Evolutionary conservation across 2,113 vertebrate genomes (phyloP).

Genomic region (Triplophysa siluroides): DNA sequence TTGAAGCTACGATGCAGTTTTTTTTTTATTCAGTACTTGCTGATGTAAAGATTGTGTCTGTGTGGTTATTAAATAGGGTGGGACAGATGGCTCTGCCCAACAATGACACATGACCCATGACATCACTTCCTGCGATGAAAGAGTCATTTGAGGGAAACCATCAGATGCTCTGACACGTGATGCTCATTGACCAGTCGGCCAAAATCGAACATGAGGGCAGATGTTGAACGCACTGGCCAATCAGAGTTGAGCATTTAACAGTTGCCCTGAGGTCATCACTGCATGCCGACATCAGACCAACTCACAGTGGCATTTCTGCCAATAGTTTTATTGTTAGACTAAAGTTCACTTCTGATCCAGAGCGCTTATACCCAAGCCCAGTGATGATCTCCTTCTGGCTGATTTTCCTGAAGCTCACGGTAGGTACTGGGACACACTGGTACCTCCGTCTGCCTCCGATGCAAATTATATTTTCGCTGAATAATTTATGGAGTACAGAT

Average conservation of each 20-base stretch:
- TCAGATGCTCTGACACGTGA: not conserved
- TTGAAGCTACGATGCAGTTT: constrained; percentile 42
- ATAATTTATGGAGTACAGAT: constrained; percentile 57
- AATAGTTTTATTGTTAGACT: constrained; percentile 33
- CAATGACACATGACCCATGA: not conserved
- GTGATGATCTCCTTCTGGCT: constrained; percentile 62
- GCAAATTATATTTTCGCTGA: constrained; percentile 49
- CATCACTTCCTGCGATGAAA: not conserved
- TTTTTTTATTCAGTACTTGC: not conserved
- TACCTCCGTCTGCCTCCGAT: constrained; percentile 41
- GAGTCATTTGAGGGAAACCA: not conserved
- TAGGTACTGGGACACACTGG: constrained; percentile 43
- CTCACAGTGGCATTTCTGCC: constrained; percentile 57
- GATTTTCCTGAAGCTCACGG: constrained; percentile 51
- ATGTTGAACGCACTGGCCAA: not conserved
- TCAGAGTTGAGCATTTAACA: constrained; percentile 3
- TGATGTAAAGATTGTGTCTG: not conserved
- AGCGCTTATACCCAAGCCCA: not conserved
- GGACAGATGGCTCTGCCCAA: not conserved
- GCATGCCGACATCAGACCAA: constrained; percentile 1
- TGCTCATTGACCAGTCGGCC: constrained; percentile 1
- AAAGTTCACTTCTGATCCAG: not conserved
- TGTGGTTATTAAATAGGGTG: not conserved
- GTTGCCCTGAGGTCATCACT: constrained; percentile 12
- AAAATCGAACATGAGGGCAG: not conserved